Evolutionary conservation across 2,797 vertebrate species (phyloP), one percentile per base, ranked within the genome.

Genomic region (Gouania willdenowi): DNA sequence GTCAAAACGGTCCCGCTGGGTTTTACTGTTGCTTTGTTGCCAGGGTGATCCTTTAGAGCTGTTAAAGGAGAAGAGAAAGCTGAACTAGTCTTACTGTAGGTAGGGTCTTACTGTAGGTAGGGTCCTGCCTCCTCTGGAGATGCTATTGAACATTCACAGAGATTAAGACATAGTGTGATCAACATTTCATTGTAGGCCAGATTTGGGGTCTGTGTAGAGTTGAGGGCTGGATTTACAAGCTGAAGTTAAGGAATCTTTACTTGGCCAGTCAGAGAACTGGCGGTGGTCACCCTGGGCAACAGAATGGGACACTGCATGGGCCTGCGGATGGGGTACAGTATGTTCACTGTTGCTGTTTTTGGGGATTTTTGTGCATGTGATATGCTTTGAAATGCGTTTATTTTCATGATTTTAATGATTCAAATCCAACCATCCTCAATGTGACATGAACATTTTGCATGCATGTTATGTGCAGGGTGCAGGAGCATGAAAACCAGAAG

Each of bases 231-330:
- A 58, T 34, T 41, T 44, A 18, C 19, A 48, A 24, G 9, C 2
- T 10, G 21, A 61, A 55, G 23, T 44, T 41, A 75, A 31, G 32
- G 30, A 35, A 29, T 27, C 9, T 14, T 41, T 32, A 31, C 22
- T 30, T 41, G 46, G 71, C 60, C 67, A 72, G 68, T 76, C 6
- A 12, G 49, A 65, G 75, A 75, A 70, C 70, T 82, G 74, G 53
- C 50, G 41, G 48, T 77, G 57, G 77, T 78, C 82, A 86, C 62
- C 69, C 82, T 85, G 84, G 84, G 84, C 66, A 84, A 83, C 77
- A 63, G 76, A 63, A 89, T 90, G 85, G 86, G 85, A 77, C 88
- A 88, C 75, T 88, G 85, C 77, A 83, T 90, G 83, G 83, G 84
- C 72, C 84, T 90, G 66, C 81, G 71, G 57, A 87, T 77, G 75